Evolutionary conservation across 1,140 invertebrate genomes (phyloP).

Genomic region (Sminthurinus signatus): DNA sequence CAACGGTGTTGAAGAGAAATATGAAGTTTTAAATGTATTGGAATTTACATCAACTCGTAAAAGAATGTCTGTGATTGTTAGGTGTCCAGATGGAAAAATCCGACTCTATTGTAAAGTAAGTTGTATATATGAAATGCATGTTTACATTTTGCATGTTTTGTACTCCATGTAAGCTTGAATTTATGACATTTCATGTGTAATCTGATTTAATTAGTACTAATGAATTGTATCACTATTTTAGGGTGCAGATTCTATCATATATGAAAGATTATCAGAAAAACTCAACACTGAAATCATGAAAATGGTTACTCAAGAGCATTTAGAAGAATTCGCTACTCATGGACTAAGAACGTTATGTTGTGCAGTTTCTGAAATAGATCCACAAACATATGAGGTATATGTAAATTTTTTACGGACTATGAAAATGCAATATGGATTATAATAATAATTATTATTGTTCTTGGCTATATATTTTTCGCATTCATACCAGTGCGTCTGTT

Average conservation of each 20-base stretch:
- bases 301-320: constrained; percentile 71
- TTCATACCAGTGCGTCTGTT: too few species aligned
- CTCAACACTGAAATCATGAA: constrained; percentile 45
- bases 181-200: too few species aligned
- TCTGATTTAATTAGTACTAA: too few species aligned
- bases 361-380: constrained; percentile 69
- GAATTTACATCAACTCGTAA: constrained; percentile 93
- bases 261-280: constrained; percentile 60
- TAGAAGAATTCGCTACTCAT: constrained; percentile 86
- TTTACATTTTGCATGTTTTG: too few species aligned
- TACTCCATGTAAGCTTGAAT: background rate
- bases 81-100: constrained; percentile 69
- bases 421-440: too few species aligned
- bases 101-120: constrained; percentile 78
- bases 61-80: constrained; percentile 87
- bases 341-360: constrained; percentile 85
- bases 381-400: constrained; percentile 59
- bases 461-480: too few species aligned
- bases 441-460: too few species aligned
- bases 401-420: too few species aligned
- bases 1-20: constrained; percentile 59
- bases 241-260: constrained; percentile 55
- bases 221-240: constrained; percentile 1
- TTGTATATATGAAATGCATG: background rate
- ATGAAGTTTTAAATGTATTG: constrained; percentile 91